A percentile compares a stretch with the other conserved stretches of the same genome.
Evolutionary conservation across 2,113 vertebrate genomes (phyloP).

Genomic region (Tetrao urogallus): DNA sequence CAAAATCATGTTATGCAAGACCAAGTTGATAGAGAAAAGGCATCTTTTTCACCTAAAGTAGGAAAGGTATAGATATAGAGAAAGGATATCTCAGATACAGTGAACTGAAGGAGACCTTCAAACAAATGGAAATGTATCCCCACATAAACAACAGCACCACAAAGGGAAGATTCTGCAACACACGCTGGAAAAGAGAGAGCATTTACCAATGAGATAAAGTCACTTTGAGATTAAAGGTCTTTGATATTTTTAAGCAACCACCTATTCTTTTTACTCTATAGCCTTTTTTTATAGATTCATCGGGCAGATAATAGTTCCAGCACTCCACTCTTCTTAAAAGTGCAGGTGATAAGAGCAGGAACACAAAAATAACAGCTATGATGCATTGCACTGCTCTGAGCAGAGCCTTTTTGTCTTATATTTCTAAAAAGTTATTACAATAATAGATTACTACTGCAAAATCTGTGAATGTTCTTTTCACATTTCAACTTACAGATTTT

Average conservation of each 20-base stretch:
- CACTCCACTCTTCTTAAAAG: background rate
- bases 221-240: background rate
- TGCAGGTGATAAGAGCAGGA: background rate
- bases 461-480: background rate
- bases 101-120: background rate
- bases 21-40: background rate
- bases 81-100: background rate
- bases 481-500: background rate
- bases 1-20: background rate
- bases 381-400: background rate
- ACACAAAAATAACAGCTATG: background rate
- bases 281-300: background rate
- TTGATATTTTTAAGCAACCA: background rate
- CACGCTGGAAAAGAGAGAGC: background rate
- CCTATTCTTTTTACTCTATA: background rate
- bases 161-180: background rate
- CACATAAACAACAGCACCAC: background rate
- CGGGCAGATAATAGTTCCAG: background rate
- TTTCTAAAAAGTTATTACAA: slow-evolving; percentile 53
- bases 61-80: background rate
- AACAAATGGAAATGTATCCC: background rate
- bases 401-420: background rate
- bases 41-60: background rate
- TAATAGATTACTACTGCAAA: slow-evolving; percentile 27
- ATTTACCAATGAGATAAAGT: background rate